A percentile compares a stretch with the other conserved stretches of the same genome.
These are phyloP conservation scores for Proterorhinus semilunaris DNA, from an alignment of 2,113 vertebrate species.

Conservation along the genomic window DNA sequence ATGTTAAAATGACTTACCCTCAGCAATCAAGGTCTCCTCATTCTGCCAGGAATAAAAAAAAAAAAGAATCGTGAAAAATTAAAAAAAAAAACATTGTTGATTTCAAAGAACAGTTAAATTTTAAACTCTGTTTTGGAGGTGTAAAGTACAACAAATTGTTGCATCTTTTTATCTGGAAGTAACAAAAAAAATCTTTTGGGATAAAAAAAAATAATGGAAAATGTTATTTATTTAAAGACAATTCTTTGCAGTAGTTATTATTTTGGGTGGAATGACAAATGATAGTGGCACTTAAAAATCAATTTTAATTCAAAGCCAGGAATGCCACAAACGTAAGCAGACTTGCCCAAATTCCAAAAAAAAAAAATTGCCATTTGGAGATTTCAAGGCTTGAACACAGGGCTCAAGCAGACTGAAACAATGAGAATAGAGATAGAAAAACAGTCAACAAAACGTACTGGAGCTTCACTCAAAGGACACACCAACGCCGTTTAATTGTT, in stretches of 20 bases:
- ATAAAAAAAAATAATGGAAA: too few relatives aligned
- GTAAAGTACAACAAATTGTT: too few relatives aligned
- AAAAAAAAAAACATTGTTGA: constrained; percentile 43
- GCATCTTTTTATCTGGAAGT: not conserved
- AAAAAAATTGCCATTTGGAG: too few relatives aligned
- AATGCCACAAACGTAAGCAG: too few relatives aligned
- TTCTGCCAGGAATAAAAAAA: constrained; percentile 73
- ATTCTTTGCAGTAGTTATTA: too few relatives aligned
- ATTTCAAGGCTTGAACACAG: not conserved
- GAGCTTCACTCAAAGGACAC: not conserved
- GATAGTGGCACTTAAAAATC: too few relatives aligned
- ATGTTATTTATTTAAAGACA: too few relatives aligned
- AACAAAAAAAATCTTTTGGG: not conserved
- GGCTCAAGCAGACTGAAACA: not conserved
- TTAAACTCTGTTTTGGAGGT: not conserved
- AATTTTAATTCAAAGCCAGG: too few relatives aligned
- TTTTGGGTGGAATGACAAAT: too few relatives aligned
- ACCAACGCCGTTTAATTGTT: not conserved
- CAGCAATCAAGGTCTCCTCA: constrained; percentile 64
- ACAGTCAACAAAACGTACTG: not conserved
- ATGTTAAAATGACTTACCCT: constrained; percentile 71
- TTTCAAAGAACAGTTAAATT: constrained; percentile 4
- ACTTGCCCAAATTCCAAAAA: too few relatives aligned
- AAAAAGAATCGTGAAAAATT: constrained; percentile 65
- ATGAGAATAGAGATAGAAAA: not conserved